phyloP scores from a whole-genome alignment of 2,888 invertebrate genomes.

The Piscicola geometra region DNA sequence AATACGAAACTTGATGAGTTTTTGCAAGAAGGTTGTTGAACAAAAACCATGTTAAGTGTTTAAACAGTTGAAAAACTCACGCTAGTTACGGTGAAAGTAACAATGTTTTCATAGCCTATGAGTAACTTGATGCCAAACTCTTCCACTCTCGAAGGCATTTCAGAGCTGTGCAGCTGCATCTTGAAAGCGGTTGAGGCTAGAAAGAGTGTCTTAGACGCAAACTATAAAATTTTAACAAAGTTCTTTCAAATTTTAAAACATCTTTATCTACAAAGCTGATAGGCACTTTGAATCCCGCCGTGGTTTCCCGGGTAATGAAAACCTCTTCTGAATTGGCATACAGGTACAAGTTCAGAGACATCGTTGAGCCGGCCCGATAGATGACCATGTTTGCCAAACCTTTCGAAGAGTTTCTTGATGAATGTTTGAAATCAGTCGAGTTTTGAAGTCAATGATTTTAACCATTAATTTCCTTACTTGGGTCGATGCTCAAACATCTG shows the following conservation, averaged over 20 bases:
- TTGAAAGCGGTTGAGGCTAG: no score
- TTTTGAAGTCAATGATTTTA: no score
- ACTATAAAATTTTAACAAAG: background rate
- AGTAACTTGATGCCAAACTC: background rate
- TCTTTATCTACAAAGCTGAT: background rate
- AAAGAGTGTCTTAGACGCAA: background rate
- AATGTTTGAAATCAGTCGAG: no score
- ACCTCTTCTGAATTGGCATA: background rate
- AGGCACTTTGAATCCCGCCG: background rate
- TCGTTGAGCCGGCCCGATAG: background rate
- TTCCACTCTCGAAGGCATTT: background rate
- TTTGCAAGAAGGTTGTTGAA: no score
- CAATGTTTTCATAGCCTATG: background rate
- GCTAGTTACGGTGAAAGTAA: background rate
- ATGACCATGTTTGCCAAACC: background rate
- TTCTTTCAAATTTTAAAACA: background rate
- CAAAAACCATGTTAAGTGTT: no score
- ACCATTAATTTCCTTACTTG: no score
- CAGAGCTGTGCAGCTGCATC: conserved; percentile 21
- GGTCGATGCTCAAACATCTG: background rate
- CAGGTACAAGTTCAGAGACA: background rate
- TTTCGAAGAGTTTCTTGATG: no score
- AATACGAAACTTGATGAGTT: no score
- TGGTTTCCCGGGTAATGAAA: background rate
- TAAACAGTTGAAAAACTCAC: no score